phyloP scores from a whole-genome alignment of 2,888 invertebrate species.

The Aporophyla nigra region DNA sequence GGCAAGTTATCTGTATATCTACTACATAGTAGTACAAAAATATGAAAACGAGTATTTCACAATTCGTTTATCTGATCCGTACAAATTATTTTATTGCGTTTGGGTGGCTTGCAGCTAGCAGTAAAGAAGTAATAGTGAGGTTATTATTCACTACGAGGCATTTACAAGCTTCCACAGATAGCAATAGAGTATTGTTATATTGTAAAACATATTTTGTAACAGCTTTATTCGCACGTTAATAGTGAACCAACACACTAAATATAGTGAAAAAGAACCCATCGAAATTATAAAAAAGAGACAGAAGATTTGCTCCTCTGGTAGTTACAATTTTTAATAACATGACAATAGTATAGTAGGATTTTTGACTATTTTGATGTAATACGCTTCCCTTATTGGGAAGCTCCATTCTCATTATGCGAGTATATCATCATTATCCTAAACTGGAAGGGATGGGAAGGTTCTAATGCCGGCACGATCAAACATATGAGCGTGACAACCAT shows the following conservation, averaged over 20 bases:
- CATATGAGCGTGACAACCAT: slow-evolving; percentile 1
- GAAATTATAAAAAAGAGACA: not conserved
- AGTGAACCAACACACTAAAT: not conserved
- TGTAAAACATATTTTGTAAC: not conserved
- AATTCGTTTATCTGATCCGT: not conserved
- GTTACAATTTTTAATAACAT: not conserved
- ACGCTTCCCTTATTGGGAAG: no score
- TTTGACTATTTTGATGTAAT: no score
- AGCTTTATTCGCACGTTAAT: not conserved
- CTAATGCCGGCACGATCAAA: slow-evolving; percentile 2
- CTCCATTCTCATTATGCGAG: not conserved
- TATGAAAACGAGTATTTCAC: slow-evolving; percentile 14
- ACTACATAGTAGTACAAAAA: not conserved
- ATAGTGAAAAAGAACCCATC: not conserved
- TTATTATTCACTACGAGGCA: no score
- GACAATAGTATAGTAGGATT: no score
- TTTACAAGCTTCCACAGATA: no score
- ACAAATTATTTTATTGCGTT: not conserved
- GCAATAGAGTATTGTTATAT: no score
- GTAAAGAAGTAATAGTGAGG: no score
- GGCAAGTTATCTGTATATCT: slow-evolving; percentile 13
- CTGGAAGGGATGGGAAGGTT: not conserved
- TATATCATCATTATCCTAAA: not conserved
- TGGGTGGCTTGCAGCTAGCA: no score
- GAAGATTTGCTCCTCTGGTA: not conserved